Conservation (phyloP, 2,888 invertebrate species). For the Eilema griseolum region DNA sequence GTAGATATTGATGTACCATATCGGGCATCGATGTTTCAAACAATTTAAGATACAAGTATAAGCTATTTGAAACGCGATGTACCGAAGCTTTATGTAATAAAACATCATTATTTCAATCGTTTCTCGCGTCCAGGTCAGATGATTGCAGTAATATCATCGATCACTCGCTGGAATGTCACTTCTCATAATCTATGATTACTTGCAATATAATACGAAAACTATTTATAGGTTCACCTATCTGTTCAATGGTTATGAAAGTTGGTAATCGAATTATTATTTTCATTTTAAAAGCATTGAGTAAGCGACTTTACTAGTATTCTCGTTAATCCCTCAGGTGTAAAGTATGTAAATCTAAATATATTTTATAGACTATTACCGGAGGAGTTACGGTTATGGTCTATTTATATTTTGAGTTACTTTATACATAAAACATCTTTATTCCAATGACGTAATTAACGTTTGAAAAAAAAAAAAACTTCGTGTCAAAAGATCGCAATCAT, state of each 20-base stretch:
- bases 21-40: background rate
- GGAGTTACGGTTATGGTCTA: no score
- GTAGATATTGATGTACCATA: background rate
- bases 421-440: no score
- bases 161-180: conserved; percentile 1
- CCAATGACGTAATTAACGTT: background rate
- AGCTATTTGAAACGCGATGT: background rate
- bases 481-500: conserved; percentile 10
- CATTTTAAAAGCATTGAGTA: no score
- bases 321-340: no score
- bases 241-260: no score
- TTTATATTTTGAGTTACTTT: no score
- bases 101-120: background rate
- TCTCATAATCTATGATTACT: background rate
- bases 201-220: background rate
- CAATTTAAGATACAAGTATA: background rate
- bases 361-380: no score
- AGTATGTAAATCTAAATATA: no score
- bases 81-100: background rate
- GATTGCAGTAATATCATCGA: conserved; percentile 2
- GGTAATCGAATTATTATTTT: no score
- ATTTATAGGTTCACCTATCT: background rate
- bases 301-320: no score
- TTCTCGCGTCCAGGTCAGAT: background rate
- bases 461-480: background rate